phyloP scores from a whole-genome alignment of 1,140 invertebrate species.

The Macrobrachium nipponense region DNA sequence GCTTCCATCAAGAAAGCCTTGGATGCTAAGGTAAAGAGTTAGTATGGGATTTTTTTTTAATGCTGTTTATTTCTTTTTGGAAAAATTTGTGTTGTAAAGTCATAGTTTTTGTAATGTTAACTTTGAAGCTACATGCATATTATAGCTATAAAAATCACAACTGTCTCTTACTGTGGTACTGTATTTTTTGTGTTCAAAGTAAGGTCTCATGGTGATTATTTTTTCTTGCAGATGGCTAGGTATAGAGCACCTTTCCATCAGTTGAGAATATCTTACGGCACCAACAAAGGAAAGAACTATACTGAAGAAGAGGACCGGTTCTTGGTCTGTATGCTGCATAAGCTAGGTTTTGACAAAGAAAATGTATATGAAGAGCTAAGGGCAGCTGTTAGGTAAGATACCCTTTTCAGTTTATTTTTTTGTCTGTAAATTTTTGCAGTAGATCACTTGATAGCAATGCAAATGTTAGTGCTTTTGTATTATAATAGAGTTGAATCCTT shows the following conservation, averaged over 20 bases:
- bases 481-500: too few species aligned
- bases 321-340: slow-evolving; percentile 98
- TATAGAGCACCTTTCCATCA: slow-evolving; percentile 99
- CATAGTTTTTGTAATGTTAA: not conserved
- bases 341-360: slow-evolving; percentile 98
- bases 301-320: slow-evolving; percentile 99
- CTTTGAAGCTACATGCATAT: too few species aligned
- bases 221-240: slow-evolving; percentile 80
- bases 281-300: slow-evolving; percentile 99
- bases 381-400: slow-evolving; percentile 80
- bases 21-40: slow-evolving; percentile 85
- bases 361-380: slow-evolving; percentile 98
- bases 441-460: too few species aligned
- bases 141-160: too few species aligned
- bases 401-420: not conserved
- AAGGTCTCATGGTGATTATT: slow-evolving; percentile 51
- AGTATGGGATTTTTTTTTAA: not conserved
- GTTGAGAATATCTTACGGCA: slow-evolving; percentile 94
- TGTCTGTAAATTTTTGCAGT: not conserved
- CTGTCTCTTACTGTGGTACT: too few species aligned
- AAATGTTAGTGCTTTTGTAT: too few species aligned
- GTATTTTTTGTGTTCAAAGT: not conserved
- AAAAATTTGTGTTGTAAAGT: not conserved
- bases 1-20: slow-evolving; percentile 97
- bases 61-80: not conserved